Evolutionary conservation across 2,888 invertebrate species (phyloP), one percentile per base, ranked within the genome.

Genomic region (Theodoxus fluviatilis): DNA sequence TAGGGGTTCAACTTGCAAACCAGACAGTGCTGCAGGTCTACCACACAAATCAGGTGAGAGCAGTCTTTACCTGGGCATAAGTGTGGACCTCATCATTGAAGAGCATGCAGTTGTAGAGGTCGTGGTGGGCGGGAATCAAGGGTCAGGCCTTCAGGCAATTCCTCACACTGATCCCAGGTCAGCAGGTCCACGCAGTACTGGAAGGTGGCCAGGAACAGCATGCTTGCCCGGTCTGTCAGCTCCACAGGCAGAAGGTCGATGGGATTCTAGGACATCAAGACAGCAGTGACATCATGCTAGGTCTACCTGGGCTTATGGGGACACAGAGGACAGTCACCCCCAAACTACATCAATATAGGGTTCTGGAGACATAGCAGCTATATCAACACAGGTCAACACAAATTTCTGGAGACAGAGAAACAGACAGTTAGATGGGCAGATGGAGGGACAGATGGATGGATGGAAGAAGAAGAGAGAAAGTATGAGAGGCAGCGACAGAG

Each of bases 21-120:
- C 22, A 55, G 25, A 59, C 91, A 88, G 75, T 35, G 78, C 78
- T 57, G 73, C 55, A 2, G 69, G 74, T 40, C 68, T 40, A 38
- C n/a, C 47, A 28, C n/a, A 28, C n/a, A 1, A 38, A 38, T 18
- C n/a, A 3, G 37, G 22, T 3, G n/a, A 15, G 15, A 38, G 3
- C n/a, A 52, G 12, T n/a, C 71, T 74, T 64, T 47, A 89, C 89
- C 85, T 96, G 95, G 85, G 98, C 98, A 86, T 98, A 99, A 0
- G 98, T 99, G 85, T 99, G 99, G 0, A 95, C 93, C 88, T 99
- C 99, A 84, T 99, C 99, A 86, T 99, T 99, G 87, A 96, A 99
- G 0, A 99, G 90, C 73, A 98, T 95, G 0, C 98, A 98, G 86
- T 95, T 94, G 88, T 93, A 97, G 12, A 74, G 75, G 69, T 81